Percentiles rank a stretch among this genome's conserved stretches.
Conservation (phyloP, 2,888 invertebrate genomes). For the Agriotes lineatus region DNA sequence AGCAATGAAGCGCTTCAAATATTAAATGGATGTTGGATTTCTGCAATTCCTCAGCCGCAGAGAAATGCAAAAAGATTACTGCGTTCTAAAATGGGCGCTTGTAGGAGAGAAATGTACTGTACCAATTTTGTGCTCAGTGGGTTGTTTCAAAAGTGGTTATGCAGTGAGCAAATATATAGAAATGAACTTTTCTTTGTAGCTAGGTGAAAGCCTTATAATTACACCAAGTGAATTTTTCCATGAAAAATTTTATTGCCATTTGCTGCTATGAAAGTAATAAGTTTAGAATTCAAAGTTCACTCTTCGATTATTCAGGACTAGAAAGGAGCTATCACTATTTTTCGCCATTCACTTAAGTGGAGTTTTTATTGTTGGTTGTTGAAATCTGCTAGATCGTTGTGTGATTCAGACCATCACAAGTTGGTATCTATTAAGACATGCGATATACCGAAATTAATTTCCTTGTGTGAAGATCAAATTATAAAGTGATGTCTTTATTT, state of each 20-base stretch:
- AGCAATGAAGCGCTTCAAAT: neutral
- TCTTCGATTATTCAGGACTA: too few species aligned
- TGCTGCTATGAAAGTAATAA: too few species aligned
- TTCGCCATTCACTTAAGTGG: neutral
- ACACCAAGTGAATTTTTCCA: neutral
- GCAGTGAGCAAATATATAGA: neutral
- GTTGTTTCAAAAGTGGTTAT: neutral
- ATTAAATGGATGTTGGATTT: neutral
- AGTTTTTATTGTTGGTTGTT: neutral
- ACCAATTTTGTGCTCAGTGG: neutral
- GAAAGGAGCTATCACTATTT: neutral
- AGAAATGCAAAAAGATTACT: neutral
- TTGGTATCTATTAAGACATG: too few species aligned
- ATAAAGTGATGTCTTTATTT: too few species aligned
- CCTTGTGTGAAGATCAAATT: too few species aligned
- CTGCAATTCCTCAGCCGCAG: neutral
- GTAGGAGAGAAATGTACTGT: neutral
- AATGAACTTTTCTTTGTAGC: neutral
- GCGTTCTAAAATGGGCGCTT: neutral
- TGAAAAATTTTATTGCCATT: too few species aligned
- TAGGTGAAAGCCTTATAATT: neutral
- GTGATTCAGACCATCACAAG: too few species aligned
- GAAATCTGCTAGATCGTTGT: too few species aligned
- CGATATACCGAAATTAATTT: too few species aligned
- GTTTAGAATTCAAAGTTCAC: too few species aligned